Evolutionary conservation across 2,113 vertebrate genomes (phyloP).

Genomic region (Anarhynchus alexandrinus): DNA sequence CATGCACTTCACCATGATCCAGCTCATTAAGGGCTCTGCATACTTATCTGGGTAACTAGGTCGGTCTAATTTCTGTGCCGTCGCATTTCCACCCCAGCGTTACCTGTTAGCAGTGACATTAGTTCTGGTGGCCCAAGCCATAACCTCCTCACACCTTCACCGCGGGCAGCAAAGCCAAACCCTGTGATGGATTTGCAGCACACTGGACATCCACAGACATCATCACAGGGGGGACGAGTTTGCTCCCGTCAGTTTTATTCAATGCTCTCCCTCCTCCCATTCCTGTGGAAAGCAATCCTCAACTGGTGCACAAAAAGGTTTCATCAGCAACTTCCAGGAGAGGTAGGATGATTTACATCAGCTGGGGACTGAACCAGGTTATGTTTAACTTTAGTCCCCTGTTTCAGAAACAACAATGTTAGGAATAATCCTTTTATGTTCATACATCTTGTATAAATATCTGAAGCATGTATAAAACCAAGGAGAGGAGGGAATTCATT

Average conservation of each 20-base stretch:
- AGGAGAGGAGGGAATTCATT: not conserved
- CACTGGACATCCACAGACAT: not conserved
- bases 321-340: slow-evolving; percentile 5
- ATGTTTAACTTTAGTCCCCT: slow-evolving; percentile 16
- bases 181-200: not conserved
- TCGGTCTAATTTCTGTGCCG: not conserved
- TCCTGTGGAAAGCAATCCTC: not conserved
- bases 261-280: not conserved
- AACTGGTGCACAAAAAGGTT: not conserved
- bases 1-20: rapidly evolving
- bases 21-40: not conserved
- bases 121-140: not conserved
- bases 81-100: not conserved
- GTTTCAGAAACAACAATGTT: slow-evolving; percentile 37
- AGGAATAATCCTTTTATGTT: slow-evolving; percentile 41
- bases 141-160: not conserved
- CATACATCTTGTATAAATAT: slow-evolving; percentile 46
- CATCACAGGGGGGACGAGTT: not conserved
- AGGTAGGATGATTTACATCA: slow-evolving; percentile 19
- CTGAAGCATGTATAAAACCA: not conserved
- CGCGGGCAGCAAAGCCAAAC: not conserved
- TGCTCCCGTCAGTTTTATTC: not conserved
- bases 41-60: not conserved
- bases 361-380: not conserved
- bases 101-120: not conserved